Evolutionary conservation across 2,888 invertebrate species (phyloP).

Genomic region (Myopa tessellatipennis): DNA sequence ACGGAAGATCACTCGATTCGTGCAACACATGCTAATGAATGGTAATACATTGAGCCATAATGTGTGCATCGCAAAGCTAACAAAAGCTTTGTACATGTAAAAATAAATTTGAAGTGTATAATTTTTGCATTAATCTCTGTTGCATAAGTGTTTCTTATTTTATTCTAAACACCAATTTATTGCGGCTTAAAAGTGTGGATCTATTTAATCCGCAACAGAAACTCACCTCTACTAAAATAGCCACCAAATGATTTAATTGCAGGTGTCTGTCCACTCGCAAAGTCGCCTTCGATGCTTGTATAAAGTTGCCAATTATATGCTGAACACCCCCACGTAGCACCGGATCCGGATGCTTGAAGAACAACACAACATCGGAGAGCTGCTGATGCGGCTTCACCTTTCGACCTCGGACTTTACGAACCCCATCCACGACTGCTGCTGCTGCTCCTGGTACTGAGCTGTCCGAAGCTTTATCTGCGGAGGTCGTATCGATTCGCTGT

Average conservation of each 20-base stretch:
- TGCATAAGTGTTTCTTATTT: too few species aligned
- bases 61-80: too few species aligned
- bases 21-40: too few species aligned
- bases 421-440: not conserved
- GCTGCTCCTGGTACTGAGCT: not conserved
- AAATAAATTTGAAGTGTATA: too few species aligned
- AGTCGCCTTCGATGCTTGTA: constrained; percentile 56
- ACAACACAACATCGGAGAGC: constrained; percentile 62
- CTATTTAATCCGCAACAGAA: not conserved
- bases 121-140: too few species aligned
- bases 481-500: constrained; percentile 15
- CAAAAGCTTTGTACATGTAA: too few species aligned
- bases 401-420: not conserved
- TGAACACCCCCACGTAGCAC: constrained; percentile 66
- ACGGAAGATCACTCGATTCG: not conserved
- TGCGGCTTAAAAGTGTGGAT: not conserved
- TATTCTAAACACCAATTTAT: not conserved
- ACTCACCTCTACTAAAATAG: constrained; percentile 64
- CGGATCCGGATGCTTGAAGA: constrained; percentile 65
- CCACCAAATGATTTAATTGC: constrained; percentile 60
- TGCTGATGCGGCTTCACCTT: constrained; percentile 44
- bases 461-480: constrained; percentile 11
- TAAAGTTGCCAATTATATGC: constrained; percentile 65
- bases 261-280: constrained; percentile 50
- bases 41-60: too few species aligned